A percentile compares a stretch with the other conserved stretches of the same genome.
These are phyloP conservation scores for Enteromius treurensis DNA, from an alignment of 2,797 vertebrate species.

Conservation along the genomic window DNA sequence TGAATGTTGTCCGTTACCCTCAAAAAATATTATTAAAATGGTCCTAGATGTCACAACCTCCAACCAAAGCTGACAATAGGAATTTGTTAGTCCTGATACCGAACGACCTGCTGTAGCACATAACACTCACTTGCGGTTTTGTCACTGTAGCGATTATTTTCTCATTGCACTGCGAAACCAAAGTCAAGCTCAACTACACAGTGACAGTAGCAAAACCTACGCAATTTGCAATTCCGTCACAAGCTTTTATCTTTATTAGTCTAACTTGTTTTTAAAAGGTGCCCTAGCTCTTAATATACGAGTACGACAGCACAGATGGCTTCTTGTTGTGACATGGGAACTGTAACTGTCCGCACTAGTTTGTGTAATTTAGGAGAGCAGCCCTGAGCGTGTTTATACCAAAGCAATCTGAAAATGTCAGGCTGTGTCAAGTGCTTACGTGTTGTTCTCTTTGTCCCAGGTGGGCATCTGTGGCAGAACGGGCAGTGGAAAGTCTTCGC, in stretches of 20 bases:
- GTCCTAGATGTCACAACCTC: not conserved
- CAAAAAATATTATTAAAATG: not conserved
- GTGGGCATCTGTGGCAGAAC: conserved; percentile 98
- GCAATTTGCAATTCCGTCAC: not conserved
- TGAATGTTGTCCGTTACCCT: not conserved
- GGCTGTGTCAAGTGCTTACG: not conserved
- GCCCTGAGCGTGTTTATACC: conserved; percentile 31
- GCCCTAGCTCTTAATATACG: not conserved
- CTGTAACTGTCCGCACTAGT: conserved; percentile 9
- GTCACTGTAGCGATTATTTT: conserved; percentile 55
- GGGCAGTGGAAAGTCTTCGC: conserved; percentile 94
- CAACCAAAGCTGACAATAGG: not conserved
- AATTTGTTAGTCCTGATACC: not conserved
- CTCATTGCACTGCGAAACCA: conserved; percentile 52
- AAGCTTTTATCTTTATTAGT: conserved; percentile 16
- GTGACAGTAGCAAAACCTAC: not conserved
- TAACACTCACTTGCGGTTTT: conserved; percentile 49
- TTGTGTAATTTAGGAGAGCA: conserved; percentile 22
- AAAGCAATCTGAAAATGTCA: conserved; percentile 35
- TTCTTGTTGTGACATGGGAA: not conserved
- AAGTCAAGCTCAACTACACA: not conserved
- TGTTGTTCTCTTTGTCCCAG: conserved; percentile 66
- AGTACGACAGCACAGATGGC: conserved; percentile 6
- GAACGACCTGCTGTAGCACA: not conserved
- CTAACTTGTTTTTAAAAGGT: not conserved